Conservation (phyloP, 2,888 invertebrate species). For the Aphidius colemani region DNA sequence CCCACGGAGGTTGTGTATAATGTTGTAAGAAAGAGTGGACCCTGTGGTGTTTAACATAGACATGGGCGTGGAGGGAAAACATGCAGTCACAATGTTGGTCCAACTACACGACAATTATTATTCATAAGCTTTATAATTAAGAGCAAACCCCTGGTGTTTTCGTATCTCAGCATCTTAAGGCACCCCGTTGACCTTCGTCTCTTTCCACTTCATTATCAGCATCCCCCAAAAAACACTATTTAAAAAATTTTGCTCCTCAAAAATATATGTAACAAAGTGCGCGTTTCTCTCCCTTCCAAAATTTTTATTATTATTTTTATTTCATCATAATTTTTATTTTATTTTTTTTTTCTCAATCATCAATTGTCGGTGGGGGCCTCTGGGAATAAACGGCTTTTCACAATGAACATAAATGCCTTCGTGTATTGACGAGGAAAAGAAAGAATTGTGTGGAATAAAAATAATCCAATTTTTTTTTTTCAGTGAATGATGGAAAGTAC, state of each 20-base stretch:
- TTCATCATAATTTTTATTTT: slow-evolving; percentile 20
- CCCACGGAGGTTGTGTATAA: slow-evolving; percentile 39
- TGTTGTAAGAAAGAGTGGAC: slow-evolving; percentile 49
- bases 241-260: slow-evolving; percentile 10
- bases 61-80: slow-evolving; percentile 58
- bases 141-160: slow-evolving; percentile 39
- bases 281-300: slow-evolving; percentile 23
- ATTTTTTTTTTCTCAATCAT: no score
- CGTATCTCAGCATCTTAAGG: slow-evolving; percentile 44
- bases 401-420: slow-evolving; percentile 7
- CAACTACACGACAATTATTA: slow-evolving; percentile 61
- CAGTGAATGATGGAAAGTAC: background rate
- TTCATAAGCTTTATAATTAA: slow-evolving; percentile 60
- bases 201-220: slow-evolving; percentile 6
- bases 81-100: slow-evolving; percentile 59
- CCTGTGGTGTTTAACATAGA: slow-evolving; percentile 51
- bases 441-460: background rate
- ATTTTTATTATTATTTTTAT: slow-evolving; percentile 10
- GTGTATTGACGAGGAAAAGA: slow-evolving; percentile 8
- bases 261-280: slow-evolving; percentile 15
- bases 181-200: slow-evolving; percentile 35
- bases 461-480: slow-evolving; percentile 21
- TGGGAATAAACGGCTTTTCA: slow-evolving; percentile 49
- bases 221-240: no score
- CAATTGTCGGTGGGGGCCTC: no score